These are phyloP conservation scores for Myanophis thanlyinensis DNA, from an alignment of 2,113 vertebrate species.

Conservation along the genomic window DNA sequence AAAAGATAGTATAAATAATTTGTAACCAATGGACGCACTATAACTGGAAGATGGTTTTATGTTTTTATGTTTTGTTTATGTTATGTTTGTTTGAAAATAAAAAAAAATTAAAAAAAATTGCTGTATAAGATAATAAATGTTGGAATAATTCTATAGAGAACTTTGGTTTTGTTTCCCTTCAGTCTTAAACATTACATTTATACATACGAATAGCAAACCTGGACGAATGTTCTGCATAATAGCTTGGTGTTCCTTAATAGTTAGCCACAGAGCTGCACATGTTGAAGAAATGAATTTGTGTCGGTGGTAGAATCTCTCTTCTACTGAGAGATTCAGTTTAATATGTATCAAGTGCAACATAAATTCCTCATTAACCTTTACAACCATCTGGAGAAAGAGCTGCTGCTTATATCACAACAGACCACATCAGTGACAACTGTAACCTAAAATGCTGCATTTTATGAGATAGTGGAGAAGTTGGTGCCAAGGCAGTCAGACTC, in stretches of 20 bases:
- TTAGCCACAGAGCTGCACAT: conserved; percentile 65
- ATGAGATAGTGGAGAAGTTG: conserved; percentile 12
- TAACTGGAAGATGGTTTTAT: no score
- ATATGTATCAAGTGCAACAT: conserved; percentile 56
- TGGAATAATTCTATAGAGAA: background rate
- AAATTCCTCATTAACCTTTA: conserved; percentile 66
- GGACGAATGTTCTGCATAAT: conserved; percentile 42
- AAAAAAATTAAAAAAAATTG: no score
- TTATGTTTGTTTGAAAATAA: no score
- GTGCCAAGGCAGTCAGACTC: conserved; percentile 28
- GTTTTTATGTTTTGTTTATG: no score
- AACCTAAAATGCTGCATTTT: conserved; percentile 23
- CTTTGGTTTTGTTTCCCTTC: background rate
- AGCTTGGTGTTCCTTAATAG: conserved; percentile 54
- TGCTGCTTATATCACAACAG: conserved; percentile 38
- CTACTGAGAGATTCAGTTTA: conserved; percentile 55
- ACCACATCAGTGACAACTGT: conserved; percentile 31
- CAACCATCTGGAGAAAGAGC: conserved; percentile 60
- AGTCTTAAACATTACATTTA: background rate
- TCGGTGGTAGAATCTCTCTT: conserved; percentile 45
- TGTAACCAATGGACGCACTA: no score
- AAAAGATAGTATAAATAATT: no score
- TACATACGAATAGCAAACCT: background rate
- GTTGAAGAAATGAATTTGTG: conserved; percentile 67
- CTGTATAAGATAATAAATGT: background rate